Conservation (phyloP, 2,113 vertebrate species). For the Oriolus oriolus region DNA sequence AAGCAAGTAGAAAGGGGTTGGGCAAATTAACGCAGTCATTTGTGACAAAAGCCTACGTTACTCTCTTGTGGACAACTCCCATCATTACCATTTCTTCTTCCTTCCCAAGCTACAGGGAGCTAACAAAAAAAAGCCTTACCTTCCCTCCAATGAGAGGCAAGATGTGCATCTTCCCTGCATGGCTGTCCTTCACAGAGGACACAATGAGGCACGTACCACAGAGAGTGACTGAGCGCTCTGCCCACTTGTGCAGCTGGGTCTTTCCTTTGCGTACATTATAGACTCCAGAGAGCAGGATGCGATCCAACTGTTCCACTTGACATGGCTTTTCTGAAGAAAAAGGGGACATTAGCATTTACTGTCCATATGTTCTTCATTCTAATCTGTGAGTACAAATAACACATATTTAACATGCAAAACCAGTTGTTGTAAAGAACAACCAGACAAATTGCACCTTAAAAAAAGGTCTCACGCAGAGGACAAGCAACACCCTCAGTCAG, state of each 20-base stretch:
- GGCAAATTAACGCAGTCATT: background rate
- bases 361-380: background rate
- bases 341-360: background rate
- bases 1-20: background rate
- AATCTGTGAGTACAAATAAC: background rate
- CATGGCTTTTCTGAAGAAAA: constrained; percentile 74
- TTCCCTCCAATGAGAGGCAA: constrained; percentile 93
- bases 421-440: background rate
- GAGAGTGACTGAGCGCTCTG: constrained; percentile 90
- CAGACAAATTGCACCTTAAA: background rate
- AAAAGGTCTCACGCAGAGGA: background rate
- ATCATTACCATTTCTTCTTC: background rate
- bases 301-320: constrained; percentile 80
- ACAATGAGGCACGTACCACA: constrained; percentile 95
- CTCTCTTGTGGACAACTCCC: background rate
- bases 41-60: background rate
- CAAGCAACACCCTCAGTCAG: background rate
- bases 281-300: constrained; percentile 86
- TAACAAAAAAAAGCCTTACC: constrained; percentile 72
- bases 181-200: constrained; percentile 93
- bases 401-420: background rate
- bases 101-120: background rate
- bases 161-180: constrained; percentile 94
- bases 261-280: constrained; percentile 94
- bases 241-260: constrained; percentile 97